Conservation (phyloP, 2,888 invertebrate genomes). For the Azorinus chamasolen region DNA sequence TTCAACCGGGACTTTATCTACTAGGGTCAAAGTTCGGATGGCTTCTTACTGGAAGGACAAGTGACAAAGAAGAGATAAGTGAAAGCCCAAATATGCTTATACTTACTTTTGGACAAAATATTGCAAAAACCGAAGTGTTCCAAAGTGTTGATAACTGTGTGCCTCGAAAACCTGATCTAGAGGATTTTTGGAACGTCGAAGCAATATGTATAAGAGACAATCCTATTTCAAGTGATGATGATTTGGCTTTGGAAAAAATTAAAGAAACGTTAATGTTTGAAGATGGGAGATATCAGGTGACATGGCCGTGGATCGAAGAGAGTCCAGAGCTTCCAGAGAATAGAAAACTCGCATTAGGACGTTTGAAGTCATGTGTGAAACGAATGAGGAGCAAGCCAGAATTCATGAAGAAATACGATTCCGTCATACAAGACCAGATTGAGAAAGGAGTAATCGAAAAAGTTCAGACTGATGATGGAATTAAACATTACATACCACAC, state of each 20-base stretch:
- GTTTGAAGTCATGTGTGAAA: constrained; percentile 12
- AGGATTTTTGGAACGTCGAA: constrained; percentile 37
- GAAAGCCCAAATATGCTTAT: constrained; percentile 16
- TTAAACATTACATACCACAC: constrained; percentile 26
- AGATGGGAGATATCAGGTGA: constrained; percentile 21
- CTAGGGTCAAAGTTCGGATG: constrained; percentile 13
- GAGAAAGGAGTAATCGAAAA: constrained; percentile 21
- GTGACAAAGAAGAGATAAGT: too few species aligned
- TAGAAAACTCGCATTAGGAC: constrained; percentile 26
- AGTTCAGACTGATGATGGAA: constrained; percentile 2
- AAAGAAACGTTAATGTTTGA: constrained; percentile 10
- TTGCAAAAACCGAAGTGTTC: constrained; percentile 1
- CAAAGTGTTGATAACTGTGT: background rate
- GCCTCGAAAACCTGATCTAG: constrained; percentile 13
- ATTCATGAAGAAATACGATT: constrained; percentile 12
- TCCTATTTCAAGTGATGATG: constrained; percentile 13
- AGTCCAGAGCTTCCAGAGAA: constrained; percentile 18
- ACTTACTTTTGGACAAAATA: constrained; percentile 13
- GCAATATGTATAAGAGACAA: constrained; percentile 12
- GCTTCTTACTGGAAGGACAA: too few species aligned
- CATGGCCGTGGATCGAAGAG: constrained; percentile 28
- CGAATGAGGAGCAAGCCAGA: constrained; percentile 25
- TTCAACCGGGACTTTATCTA: constrained; percentile 21
- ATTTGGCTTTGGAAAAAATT: constrained; percentile 15
- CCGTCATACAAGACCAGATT: constrained; percentile 19